A percentile compares a stretch with the other conserved stretches of the same genome.
Conservation (phyloP, 2,113 vertebrate genomes). For the Dasyprocta punctata region DNA sequence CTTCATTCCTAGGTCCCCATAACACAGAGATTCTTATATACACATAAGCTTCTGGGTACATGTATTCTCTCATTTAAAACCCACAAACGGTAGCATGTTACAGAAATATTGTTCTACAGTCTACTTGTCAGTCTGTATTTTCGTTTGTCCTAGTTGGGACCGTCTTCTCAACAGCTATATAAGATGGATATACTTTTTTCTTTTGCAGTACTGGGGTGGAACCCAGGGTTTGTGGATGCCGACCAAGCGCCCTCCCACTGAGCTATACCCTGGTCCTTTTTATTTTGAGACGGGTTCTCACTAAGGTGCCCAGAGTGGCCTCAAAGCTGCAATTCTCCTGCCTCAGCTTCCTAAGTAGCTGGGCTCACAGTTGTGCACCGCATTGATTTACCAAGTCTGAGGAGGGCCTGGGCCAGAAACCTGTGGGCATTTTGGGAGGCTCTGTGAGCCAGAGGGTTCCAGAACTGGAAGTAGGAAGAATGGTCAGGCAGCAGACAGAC, state of each 20-base stretch:
- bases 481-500: accelerated
- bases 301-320: neutral
- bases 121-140: neutral
- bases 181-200: neutral
- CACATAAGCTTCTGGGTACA: neutral
- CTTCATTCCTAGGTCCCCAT: neutral
- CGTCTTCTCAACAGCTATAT: neutral
- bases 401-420: neutral
- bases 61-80: neutral
- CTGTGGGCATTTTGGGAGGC: neutral
- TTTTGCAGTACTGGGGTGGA: neutral
- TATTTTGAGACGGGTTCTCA: neutral
- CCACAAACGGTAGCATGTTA: neutral
- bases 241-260: neutral
- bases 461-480: neutral
- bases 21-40: neutral
- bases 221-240: neutral
- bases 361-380: neutral
- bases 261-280: neutral
- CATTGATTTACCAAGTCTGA: neutral
- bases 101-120: neutral
- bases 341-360: neutral
- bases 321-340: neutral
- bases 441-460: neutral
- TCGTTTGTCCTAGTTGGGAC: neutral